Evolutionary conservation across 1,140 invertebrate genomes (phyloP), one percentile per base, ranked within the genome.

Genomic region (Drosophila burlai): DNA sequence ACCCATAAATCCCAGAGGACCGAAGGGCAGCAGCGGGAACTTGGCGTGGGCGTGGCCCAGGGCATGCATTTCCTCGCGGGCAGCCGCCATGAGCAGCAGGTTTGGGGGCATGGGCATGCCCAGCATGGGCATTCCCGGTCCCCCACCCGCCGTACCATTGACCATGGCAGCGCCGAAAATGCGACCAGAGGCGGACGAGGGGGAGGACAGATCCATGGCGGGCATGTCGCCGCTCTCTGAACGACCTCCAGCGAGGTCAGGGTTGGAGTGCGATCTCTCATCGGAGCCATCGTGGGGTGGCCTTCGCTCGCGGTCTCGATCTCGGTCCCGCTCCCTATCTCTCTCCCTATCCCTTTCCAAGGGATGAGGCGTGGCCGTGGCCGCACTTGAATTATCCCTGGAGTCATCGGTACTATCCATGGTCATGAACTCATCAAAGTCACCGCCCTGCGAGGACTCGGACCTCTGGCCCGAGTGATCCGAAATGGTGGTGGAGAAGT

Each of bases 21-120:
- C 97, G 95, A 97, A 97, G 45, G 94, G 94, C 79, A 95, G 94
- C 72, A 96, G 95, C 71, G 96, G 95, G 75, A 96, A 92, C 69
- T 92, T 92, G 71, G 89, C 86, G 43, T 91, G 89, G 40, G 75
- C 80, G 26, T 83, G 81, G 9, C 83, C 81, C 34, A 91, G 64
- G 18, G 81, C 81, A 21, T 92, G 91, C 77, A 92, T 90, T 60
- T 92, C 91, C 43, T 92, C 91, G 8, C 91, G 80, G 11, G 91
- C 91, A 13, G 91, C 91, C 1, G 91, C 91, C 91, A 92, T 92
- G 29, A 92, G 69, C 31, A 92, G 67, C 10, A 92, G 76, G 72
- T 92, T 92, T 3, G 89, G 89, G 3, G 91, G 81, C 89, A 92
- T 76, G 10, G 89, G 80, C 89, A 89, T 81, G 16, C 91, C 89